Conservation (phyloP, 2,113 vertebrate genomes). For the Phylloscopus trochiloides region DNA sequence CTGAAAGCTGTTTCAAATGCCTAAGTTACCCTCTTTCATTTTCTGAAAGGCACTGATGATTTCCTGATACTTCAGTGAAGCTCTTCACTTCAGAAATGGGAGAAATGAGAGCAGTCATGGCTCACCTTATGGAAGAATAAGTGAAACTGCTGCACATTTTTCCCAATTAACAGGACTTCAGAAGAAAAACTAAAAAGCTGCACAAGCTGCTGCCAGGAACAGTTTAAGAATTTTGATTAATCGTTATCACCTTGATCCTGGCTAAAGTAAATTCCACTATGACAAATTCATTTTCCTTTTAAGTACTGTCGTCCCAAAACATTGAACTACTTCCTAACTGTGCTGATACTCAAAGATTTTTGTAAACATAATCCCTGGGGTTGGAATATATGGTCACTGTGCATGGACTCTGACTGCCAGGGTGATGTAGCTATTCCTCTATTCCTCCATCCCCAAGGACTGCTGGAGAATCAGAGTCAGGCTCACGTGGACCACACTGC, state of each 20-base stretch:
- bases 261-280: not conserved
- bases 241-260: not conserved
- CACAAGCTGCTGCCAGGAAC: not conserved
- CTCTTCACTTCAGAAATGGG: not conserved
- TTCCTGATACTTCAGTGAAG: not conserved
- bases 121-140: not conserved
- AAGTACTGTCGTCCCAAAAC: not conserved
- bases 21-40: not conserved
- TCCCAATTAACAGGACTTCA: not conserved
- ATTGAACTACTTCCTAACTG: not conserved
- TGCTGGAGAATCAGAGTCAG: not conserved
- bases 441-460: not conserved
- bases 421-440: not conserved
- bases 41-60: not conserved
- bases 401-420: not conserved
- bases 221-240: not conserved
- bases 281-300: not conserved
- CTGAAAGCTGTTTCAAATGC: not conserved
- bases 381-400: not conserved
- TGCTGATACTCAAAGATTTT: not conserved
- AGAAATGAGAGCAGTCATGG: not conserved
- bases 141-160: not conserved
- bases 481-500: accelerated
- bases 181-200: not conserved
- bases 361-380: not conserved